Evolutionary conservation across 1,140 invertebrate species (phyloP).

Genomic region (Apis florea): DNA sequence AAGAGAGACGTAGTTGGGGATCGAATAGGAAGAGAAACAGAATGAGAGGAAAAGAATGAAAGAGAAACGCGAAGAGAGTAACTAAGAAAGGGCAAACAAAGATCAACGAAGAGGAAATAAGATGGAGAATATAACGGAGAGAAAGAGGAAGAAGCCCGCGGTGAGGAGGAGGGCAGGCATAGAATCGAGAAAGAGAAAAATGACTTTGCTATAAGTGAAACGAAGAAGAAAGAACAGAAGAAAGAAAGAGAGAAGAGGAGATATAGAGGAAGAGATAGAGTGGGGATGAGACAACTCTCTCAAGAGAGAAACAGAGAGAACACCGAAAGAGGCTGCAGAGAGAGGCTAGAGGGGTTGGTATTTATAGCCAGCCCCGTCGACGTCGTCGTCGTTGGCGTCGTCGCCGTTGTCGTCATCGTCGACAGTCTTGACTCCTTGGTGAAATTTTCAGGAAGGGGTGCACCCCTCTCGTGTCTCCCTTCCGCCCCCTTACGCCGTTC

Average conservation of each 20-base stretch:
- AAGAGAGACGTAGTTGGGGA: conserved; percentile 23
- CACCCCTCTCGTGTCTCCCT: conserved; percentile 5
- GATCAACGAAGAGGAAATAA: conserved; percentile 20
- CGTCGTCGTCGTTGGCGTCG: conserved; percentile 47
- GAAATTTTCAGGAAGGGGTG: conserved; percentile 65
- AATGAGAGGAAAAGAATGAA: not conserved
- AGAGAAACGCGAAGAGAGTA: not conserved
- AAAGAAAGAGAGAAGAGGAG: conserved; percentile 28
- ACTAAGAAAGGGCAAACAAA: conserved; percentile 16
- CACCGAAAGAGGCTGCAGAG: conserved; percentile 11
- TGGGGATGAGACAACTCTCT: conserved; percentile 45
- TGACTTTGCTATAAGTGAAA: conserved; percentile 8
- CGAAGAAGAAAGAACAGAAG: conserved; percentile 9
- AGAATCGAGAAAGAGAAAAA: conserved; percentile 46
- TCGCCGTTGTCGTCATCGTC: conserved; percentile 54
- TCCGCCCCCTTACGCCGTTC: conserved; percentile 12
- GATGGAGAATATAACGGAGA: not conserved
- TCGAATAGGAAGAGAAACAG: conserved; percentile 12
- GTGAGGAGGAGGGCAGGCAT: conserved; percentile 25
- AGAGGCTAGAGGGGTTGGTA: conserved; percentile 65
- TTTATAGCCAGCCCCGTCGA: conserved; percentile 66
- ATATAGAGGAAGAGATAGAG: conserved; percentile 16
- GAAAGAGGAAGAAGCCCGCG: conserved; percentile 28
- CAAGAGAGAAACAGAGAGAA: conserved; percentile 2
- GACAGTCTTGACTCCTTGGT: conserved; percentile 65